A percentile compares a stretch with the other conserved stretches of the same genome.
phyloP scores from a whole-genome alignment of 2,113 vertebrate genomes.

The Tyrannus savana region DNA sequence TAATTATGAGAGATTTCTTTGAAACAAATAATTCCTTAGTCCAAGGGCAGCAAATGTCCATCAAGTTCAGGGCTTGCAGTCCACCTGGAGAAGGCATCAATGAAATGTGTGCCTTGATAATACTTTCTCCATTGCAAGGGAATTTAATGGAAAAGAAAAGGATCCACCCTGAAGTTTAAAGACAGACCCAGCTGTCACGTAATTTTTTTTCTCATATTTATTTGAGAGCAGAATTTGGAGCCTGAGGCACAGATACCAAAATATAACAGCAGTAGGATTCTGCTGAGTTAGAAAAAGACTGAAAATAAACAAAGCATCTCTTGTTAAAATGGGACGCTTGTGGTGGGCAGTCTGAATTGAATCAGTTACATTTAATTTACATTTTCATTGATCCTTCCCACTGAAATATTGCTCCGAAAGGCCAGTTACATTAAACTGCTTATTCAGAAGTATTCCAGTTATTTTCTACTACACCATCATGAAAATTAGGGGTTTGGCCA shows the following conservation, averaged over 20 bases:
- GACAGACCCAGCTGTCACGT: not conserved
- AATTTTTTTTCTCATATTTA: not conserved
- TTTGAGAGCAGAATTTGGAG: slow-evolving; percentile 12
- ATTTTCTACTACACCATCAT: slow-evolving; percentile 50
- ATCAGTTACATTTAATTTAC: slow-evolving; percentile 50
- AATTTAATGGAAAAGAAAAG: slow-evolving; percentile 24
- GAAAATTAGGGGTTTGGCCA: slow-evolving; percentile 20
- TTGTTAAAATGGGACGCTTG: slow-evolving; percentile 11
- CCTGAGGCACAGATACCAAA: slow-evolving; percentile 13
- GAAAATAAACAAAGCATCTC: slow-evolving; percentile 55
- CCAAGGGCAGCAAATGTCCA: not conserved
- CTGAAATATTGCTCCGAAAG: slow-evolving; percentile 47
- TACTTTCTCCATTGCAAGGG: slow-evolving; percentile 18
- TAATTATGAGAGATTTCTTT: slow-evolving; percentile 19
- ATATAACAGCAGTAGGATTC: slow-evolving; percentile 3
- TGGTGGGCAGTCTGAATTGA: slow-evolving; percentile 32
- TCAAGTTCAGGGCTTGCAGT: slow-evolving; percentile 11
- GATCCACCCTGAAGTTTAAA: not conserved
- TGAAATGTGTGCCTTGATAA: slow-evolving; percentile 15
- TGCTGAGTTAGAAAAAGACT: not conserved
- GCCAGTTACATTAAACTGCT: slow-evolving; percentile 38
- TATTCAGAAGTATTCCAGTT: slow-evolving; percentile 57
- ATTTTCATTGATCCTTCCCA: slow-evolving; percentile 50
- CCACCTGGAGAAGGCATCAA: slow-evolving; percentile 63
- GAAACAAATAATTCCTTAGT: slow-evolving; percentile 35